Evolutionary conservation across 1,140 invertebrate species (phyloP), one percentile per base, ranked within the genome.

Genomic region (Micrasema longulum): DNA sequence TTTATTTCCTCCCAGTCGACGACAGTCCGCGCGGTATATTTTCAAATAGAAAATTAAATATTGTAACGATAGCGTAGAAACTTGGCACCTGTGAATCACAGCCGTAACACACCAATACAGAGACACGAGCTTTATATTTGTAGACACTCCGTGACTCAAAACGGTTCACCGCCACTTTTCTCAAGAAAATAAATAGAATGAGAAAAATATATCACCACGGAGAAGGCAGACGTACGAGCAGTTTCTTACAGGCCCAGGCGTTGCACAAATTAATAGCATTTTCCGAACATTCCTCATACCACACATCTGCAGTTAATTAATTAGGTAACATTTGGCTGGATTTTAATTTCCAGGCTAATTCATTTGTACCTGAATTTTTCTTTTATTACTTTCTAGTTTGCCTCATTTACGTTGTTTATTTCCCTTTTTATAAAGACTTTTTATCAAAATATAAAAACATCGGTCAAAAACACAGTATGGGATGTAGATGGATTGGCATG

Each of bases 61-160:
- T n/a, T n/a, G n/a, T n/a, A n/a, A n/a, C 26, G 2, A 4, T 31
- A 7, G 7, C 26, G 7, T 31, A 31, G 7, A 60, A 60, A 38
- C 55, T 14, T 10, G 16, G 6, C 55, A 3, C 35, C 35, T 43
- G 55, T 60, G 55, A 60, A 41, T 60, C 55, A 60, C 55, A 60
- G 55, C 7, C 55, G 55, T 53, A 60, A 23, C 55, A 41, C 55
- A 41, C 36, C 55, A 41, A n/a, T 20, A 38, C 55, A 16, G n/a
- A n/a, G 26, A 16, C 47, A 12, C 12, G 48, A 68, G 16, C 36
- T 53, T 67, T 48, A 48, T 69, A 47, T 60, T 68, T 36, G 53
- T 47, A 69, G 67, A 69, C 67, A 69, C 67, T 62, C 53, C 53
- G 45, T 69, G 52, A 48, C 53, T 57, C 52, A 60, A 60, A 45